Percentiles rank a stretch among this genome's conserved stretches.
phyloP scores from a whole-genome alignment of 2,888 invertebrate species.

The Volucella bombylans region DNA sequence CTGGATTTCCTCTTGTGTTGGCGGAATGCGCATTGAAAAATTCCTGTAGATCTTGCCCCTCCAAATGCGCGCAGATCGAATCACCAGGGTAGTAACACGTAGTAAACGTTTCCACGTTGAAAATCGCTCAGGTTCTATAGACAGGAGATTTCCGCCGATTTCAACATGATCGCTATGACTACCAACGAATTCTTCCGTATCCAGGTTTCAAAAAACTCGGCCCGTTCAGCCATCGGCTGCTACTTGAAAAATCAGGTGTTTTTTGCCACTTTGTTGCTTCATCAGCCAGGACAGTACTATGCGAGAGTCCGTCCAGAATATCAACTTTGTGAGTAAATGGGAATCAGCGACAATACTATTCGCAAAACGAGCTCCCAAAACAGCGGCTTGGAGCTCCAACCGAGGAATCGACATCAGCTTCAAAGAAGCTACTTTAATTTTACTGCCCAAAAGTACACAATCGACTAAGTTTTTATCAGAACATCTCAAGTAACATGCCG shows the following conservation, averaged over 20 bases:
- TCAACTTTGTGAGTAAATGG: neutral
- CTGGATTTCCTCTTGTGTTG: no score
- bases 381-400: conserved; percentile 9
- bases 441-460: conserved; percentile 8
- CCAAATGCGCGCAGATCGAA: conserved; percentile 2
- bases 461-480: conserved; percentile 12
- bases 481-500: conserved; percentile 32
- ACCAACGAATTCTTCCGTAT: no score
- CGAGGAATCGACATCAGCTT: conserved; percentile 13
- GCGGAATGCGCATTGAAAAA: no score
- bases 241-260: no score
- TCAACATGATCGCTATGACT: no score
- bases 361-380: neutral
- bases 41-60: neutral
- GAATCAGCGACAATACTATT: neutral
- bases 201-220: no score
- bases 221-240: no score
- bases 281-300: conserved; percentile 38
- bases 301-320: conserved; percentile 13
- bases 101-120: no score
- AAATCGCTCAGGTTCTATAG: no score
- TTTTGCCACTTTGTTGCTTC: conserved; percentile 50
- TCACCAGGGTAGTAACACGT: no score
- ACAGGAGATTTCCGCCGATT: no score
- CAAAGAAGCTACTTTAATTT: conserved; percentile 4